Evolutionary conservation across 2,888 invertebrate genomes (phyloP), one percentile per base, ranked within the genome.

Genomic region (Epinotia nisella): DNA sequence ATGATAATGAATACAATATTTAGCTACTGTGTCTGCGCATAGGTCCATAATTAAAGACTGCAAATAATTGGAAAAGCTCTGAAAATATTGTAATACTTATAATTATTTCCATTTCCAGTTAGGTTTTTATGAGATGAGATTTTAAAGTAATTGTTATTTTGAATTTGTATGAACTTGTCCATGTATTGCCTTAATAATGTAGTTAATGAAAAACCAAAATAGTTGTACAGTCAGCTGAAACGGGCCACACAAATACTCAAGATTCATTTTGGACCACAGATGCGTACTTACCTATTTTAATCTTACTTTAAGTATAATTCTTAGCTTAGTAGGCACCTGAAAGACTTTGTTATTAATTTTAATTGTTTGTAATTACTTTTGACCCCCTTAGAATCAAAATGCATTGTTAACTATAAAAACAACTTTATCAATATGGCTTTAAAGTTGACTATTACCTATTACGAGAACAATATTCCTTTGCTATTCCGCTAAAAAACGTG

Each of bases 271-370:
- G 17, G 19, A 67, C 72, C 65, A 73, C 59, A 59, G 68, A 72
- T 64, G 70, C 66, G 76, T 70, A 74, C 74, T 70, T 56, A 68
- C 68, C n/a, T n/a, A n/a, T n/a, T 39, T 66, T 66, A 71, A 70
- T 70, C 53, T 71, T 70, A 74, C 58, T 66, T 56, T 66, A 66
- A 29, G 21, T 68, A 56, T 75, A 75, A 62, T 73, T 72, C 78
- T 77, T 82, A 83, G 78, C 56, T 80, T 82, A 85, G 76, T 77
- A 82, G 87, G 87, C 87, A 87, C 86, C 87, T 82, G 80, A 85
- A 82, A 83, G 82, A 80, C 77, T 78, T 77, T 71, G 71, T 78
- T 65, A 71, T 76, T 69, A 72, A 61, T 65, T 35, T 69, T 68
- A 64, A 56, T 60, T 51, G 17, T 21, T 66, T 70, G 24, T 21